These are phyloP conservation scores for Mizuhopecten yessoensis DNA, from an alignment of 1,140 invertebrate genomes.

Conservation along the genomic window DNA sequence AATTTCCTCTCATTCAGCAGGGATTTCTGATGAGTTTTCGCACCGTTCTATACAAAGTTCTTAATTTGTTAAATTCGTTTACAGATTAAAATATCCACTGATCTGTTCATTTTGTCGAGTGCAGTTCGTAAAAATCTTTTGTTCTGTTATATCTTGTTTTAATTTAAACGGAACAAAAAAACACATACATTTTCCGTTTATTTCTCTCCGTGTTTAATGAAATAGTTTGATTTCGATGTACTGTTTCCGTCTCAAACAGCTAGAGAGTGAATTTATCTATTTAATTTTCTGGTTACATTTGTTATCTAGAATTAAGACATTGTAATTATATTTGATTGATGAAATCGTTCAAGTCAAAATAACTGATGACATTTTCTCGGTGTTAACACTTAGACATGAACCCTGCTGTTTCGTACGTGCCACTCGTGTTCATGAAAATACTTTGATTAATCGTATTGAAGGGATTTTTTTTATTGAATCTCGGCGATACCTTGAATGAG, in stretches of 20 bases:
- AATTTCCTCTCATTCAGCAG: neutral
- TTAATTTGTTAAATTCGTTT: conserved; percentile 29
- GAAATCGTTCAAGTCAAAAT: too few relatives aligned
- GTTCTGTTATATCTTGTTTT: neutral
- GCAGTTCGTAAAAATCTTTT: neutral
- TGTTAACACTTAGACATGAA: too few relatives aligned
- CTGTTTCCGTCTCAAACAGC: neutral
- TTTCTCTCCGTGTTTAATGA: neutral
- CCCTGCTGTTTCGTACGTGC: too few relatives aligned
- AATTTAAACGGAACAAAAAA: too few relatives aligned
- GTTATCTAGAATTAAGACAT: too few relatives aligned
- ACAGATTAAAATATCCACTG: conserved; percentile 6
- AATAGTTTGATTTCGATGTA: neutral
- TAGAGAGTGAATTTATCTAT: neutral
- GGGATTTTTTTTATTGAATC: too few relatives aligned
- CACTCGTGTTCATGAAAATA: too few relatives aligned
- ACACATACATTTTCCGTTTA: neutral
- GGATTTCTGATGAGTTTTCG: conserved; percentile 1
- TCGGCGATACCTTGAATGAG: too few relatives aligned
- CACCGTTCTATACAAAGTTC: neutral
- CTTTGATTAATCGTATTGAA: too few relatives aligned
- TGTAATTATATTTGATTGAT: too few relatives aligned
- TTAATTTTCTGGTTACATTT: too few relatives aligned
- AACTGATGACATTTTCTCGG: too few relatives aligned
- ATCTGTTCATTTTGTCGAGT: neutral